Evolutionary conservation across 2,113 vertebrate genomes (phyloP), one percentile per base, ranked within the genome.

Genomic region (Tringa solitaria): DNA sequence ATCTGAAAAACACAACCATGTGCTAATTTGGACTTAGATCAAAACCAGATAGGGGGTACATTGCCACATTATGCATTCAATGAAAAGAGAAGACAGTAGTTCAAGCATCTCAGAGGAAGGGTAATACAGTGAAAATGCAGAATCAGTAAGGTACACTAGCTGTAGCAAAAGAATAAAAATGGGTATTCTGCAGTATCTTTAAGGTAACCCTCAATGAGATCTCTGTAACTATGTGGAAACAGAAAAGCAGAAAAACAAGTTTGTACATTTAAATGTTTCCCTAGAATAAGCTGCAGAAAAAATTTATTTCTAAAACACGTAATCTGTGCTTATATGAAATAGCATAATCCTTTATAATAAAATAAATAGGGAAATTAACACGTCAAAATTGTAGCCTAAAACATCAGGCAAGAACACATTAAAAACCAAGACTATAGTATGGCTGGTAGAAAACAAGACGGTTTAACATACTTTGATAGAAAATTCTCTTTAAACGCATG

Each of bases 121-220:
- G 14, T 57, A 85, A 78, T 14, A 27, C 35, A 65, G 6, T 10
- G 7, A 8, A 37, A 39, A 68, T 13, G 39, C 24, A 85, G 30
- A 51, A 23, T 54, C 50, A 64, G 4, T 41, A 19, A 37, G 33
- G 26, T 9, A 27, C 43, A 33, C 9, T 10, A 43, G 23, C 37
- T 53, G 37, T 13, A 33, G 21, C 8, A 85, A 63, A 59, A 70
- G 39, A 48, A 35, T 30, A 24, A 32, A 39, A 5, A 24, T 2
- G 39, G n/a, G 7, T 27, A 27, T 21, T 2, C 4, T 3, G 4
- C 33, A 18, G 22, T 10, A 9, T 14, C 68, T 46, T 24, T 50
- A 21, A 50, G 28, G 5, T 32, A 53, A 35, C n/a, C 0, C 0
- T 53, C 18, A 51, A 2, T 0, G 0, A 60, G 22, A 43, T 14